phyloP scores from a whole-genome alignment of 2,888 invertebrate species.

The Xestia sexstrigata region DNA sequence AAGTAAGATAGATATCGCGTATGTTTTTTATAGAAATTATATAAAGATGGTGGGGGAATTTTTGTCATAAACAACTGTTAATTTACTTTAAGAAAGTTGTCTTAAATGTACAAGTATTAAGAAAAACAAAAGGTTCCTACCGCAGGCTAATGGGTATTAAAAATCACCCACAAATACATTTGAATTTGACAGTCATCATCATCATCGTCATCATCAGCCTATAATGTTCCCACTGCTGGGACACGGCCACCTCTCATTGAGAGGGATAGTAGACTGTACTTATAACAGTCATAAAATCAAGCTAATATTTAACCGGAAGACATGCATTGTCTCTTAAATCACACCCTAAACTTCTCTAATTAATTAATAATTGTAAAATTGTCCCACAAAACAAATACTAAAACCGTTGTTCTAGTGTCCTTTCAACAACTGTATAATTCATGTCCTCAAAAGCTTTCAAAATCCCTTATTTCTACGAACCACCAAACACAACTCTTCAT shows the following conservation, averaged over 20 bases:
- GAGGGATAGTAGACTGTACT: too few species aligned
- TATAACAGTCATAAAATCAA: not conserved
- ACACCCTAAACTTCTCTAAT: not conserved
- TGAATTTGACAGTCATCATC: too few species aligned
- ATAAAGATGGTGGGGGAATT: not conserved
- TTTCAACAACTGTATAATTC: constrained; percentile 17
- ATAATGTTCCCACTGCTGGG: too few species aligned
- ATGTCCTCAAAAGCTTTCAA: constrained; percentile 9
- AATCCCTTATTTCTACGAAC: constrained; percentile 15
- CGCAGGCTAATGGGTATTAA: not conserved
- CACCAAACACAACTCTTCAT: constrained; percentile 22
- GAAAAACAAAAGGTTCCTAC: not conserved
- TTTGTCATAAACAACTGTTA: not conserved
- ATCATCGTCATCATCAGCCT: too few species aligned
- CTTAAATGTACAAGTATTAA: too few species aligned
- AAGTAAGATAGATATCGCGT: not conserved
- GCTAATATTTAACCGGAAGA: not conserved
- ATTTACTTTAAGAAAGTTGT: too few species aligned
- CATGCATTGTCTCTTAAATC: not conserved
- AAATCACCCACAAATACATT: too few species aligned
- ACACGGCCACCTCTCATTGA: too few species aligned
- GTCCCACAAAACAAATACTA: not conserved
- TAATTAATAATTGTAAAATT: not conserved
- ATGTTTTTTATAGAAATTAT: not conserved
- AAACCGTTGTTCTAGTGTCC: not conserved